Conservation (phyloP, 2,797 vertebrate species). For the Vireo griseus region DNA sequence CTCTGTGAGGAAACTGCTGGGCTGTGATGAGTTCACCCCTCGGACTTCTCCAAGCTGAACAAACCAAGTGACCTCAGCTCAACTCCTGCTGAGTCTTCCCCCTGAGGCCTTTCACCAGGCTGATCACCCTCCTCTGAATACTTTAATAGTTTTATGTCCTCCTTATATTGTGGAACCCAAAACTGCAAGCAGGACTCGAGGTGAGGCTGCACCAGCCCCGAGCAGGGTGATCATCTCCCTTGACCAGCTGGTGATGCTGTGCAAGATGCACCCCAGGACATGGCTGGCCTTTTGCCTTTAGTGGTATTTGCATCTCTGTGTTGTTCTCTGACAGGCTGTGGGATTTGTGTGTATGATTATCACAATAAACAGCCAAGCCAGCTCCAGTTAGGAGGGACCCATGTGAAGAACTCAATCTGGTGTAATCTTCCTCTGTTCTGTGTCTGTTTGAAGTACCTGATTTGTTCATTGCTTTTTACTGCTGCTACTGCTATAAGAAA, state of each 20-base stretch:
- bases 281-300: neutral
- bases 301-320: neutral
- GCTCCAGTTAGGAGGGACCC: neutral
- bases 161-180: neutral
- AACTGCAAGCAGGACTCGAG: neutral
- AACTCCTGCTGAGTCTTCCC: neutral
- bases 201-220: neutral
- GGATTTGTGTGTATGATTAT: neutral
- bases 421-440: neutral
- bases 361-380: neutral
- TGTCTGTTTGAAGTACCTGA: neutral
- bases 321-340: neutral
- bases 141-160: neutral
- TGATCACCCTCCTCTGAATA: neutral
- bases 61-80: neutral
- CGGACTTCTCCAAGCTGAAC: neutral
- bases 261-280: neutral
- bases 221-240: neutral
- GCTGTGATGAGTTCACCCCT: neutral
- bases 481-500: neutral
- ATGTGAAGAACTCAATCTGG: neutral
- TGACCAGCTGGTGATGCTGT: neutral
- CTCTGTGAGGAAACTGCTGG: neutral
- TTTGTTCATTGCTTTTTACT: neutral
- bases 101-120: neutral